These are phyloP conservation scores for Penelope pileata DNA, from an alignment of 2,113 vertebrate genomes.

Conservation along the genomic window DNA sequence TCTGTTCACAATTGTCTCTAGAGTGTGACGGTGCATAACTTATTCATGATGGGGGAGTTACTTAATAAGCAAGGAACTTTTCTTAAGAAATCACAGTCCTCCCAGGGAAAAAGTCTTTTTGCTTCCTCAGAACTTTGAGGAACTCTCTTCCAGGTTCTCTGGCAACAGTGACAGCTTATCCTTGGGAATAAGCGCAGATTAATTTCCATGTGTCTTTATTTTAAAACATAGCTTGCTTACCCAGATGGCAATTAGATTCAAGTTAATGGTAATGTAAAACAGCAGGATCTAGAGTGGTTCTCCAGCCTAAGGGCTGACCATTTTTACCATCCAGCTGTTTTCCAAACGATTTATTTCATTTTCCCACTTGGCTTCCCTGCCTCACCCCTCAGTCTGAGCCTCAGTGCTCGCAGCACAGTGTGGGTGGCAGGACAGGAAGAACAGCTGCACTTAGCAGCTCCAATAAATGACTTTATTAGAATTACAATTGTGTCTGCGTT, in stretches of 20 bases:
- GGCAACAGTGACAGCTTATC: not conserved
- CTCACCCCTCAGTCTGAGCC: not conserved
- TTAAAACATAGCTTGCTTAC: slow-evolving; percentile 15
- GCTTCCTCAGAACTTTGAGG: not conserved
- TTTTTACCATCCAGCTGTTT: slow-evolving; percentile 43
- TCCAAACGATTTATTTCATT: slow-evolving; percentile 43
- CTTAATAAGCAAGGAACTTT: not conserved
- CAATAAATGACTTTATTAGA: slow-evolving; percentile 47
- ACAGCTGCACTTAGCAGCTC: slow-evolving; percentile 27
- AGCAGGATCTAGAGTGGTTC: not conserved
- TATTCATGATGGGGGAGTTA: not conserved
- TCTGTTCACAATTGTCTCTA: not conserved
- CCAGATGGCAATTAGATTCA: slow-evolving; percentile 8
- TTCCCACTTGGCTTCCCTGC: slow-evolving; percentile 9
- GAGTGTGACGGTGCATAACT: not conserved
- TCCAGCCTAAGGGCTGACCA: not conserved
- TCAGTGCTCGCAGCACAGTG: not conserved
- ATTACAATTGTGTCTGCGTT: slow-evolving; percentile 16
- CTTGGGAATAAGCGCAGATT: not conserved
- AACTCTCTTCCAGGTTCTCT: not conserved
- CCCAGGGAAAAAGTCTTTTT: not conserved
- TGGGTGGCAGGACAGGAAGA: not conserved
- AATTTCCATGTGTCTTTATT: not conserved
- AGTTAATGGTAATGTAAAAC: not conserved
- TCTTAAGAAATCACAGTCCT: not conserved